Evolutionary conservation across 2,888 invertebrate genomes (phyloP), one percentile per base, ranked within the genome.

Genomic region (Archaeoteleia sp.): DNA sequence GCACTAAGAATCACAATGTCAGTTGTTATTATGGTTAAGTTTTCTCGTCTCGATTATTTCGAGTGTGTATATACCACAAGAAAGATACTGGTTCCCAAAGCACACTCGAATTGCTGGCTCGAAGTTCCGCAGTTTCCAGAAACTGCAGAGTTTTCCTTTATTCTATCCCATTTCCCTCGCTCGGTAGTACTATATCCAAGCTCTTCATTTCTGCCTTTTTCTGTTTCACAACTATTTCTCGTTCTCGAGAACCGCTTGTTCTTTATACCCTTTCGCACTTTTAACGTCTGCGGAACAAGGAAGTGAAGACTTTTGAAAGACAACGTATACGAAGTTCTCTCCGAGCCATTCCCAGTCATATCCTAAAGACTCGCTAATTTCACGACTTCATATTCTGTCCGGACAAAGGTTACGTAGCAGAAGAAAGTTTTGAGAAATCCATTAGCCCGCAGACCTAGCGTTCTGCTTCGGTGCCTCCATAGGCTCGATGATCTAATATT

Each of bases 361-460:
- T 15, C 35, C 40, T 78, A 77, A 80, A 78, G 74, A 73, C 69
- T 75, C 72, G 73, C 77, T 80, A 80, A 80, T 80, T 79, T 75
- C 70, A 73, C 74, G 74, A 76, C 73, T 76, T 78, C 70, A 78
- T 78, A 74, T 77, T 74, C 73, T 60, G 60, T 61, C 71, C 58
- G 76, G 74, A 77, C 74, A 73, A 75, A 76, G 69, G 58, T 63
- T 69, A 70, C 72, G 67, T 70, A 69, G 63, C 63, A 65, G 71
- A 73, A 70, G 54, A 73, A 81, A 80, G 74, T 79, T 80, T 76
- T 72, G 71, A 75, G 76, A 77, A 79, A 78, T 80, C 78, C 78
- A 80, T 80, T 80, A 79, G 73, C 72, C 23, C 29, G 14, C 29
- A 46, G 43, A 15, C n/a, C 20, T 8, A n/a, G n/a, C n/a, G 30